Percentiles rank a stretch among this genome's conserved stretches.
Evolutionary conservation across 2,113 vertebrate species (phyloP).

Genomic region (Accipiter cooperii): DNA sequence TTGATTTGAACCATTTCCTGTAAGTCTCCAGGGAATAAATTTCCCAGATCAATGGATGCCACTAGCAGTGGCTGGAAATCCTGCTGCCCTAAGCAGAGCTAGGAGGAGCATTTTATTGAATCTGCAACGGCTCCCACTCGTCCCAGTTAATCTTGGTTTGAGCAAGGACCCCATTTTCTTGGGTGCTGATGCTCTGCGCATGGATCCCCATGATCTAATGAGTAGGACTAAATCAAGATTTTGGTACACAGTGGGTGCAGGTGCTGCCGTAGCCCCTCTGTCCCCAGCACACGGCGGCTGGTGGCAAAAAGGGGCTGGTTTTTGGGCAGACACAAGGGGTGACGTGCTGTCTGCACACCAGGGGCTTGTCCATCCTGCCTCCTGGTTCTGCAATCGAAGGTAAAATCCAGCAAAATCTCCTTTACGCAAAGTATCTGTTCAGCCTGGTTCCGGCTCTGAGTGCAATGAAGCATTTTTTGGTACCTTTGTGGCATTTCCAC

Average conservation of each 20-base stretch:
- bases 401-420: background rate
- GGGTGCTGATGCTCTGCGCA: background rate
- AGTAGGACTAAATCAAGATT: background rate
- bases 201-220: background rate
- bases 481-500: background rate
- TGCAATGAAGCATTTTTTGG: background rate
- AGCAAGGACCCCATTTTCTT: background rate
- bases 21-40: background rate
- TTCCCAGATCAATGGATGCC: background rate
- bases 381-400: background rate
- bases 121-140: background rate
- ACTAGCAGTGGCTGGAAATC: background rate
- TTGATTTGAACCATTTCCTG: background rate
- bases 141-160: background rate
- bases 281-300: background rate
- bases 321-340: background rate
- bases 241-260: accelerated
- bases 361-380: background rate
- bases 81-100: background rate
- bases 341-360: accelerated
- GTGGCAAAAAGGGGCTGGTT: background rate
- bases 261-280: background rate
- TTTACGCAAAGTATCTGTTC: background rate
- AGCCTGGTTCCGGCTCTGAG: background rate
- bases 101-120: accelerated